Percentiles rank a stretch among this genome's conserved stretches.
These are phyloP conservation scores for Stenopsyche tienmushanensis DNA, from an alignment of 1,140 invertebrate genomes.

Conservation along the genomic window DNA sequence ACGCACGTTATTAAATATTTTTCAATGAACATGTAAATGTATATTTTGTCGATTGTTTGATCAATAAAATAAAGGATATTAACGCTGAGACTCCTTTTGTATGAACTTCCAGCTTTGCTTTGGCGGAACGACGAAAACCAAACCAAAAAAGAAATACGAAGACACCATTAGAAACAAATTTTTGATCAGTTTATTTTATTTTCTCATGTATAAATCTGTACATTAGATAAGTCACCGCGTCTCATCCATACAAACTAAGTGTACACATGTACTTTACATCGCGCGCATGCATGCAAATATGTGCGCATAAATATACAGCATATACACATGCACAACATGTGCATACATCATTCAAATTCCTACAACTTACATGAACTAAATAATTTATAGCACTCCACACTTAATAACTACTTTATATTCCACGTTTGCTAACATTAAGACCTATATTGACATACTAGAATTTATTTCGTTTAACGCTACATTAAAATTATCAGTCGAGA, in stretches of 20 bases:
- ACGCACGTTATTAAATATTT: no score
- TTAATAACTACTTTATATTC: background rate
- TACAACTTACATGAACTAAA: constrained; percentile 1
- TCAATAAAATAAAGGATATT: no score
- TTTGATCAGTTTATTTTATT: constrained; percentile 8
- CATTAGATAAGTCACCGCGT: constrained; percentile 26
- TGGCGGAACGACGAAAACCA: no score
- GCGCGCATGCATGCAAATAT: background rate
- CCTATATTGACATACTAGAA: background rate
- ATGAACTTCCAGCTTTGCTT: no score
- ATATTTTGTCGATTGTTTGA: no score
- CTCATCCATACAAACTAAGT: background rate
- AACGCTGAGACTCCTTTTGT: no score
- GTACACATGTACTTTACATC: background rate
- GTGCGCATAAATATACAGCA: no score
- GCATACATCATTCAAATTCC: background rate
- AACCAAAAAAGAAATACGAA: no score
- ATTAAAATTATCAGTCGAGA: constrained; percentile 37
- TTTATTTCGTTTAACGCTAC: background rate
- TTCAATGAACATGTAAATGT: no score
- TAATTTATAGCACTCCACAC: constrained; percentile 15
- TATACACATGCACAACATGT: no score
- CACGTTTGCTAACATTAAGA: background rate
- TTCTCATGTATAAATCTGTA: constrained; percentile 33
- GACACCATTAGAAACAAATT: no score